Conservation (phyloP, 1,140 invertebrate genomes). For the Phymorhynchus buccinoides region DNA sequence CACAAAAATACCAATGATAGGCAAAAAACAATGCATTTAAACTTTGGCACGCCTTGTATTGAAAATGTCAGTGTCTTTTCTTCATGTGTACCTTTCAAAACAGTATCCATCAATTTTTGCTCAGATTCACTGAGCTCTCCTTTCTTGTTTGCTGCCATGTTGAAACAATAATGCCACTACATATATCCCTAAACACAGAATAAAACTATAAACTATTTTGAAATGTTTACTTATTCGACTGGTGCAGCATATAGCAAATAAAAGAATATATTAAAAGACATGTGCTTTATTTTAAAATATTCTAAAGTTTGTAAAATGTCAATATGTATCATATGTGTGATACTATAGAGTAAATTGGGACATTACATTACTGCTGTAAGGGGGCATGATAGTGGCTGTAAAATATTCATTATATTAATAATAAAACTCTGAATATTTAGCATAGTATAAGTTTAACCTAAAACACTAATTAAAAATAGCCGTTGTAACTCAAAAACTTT, state of each 20-base stretch:
- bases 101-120: constrained; percentile 50
- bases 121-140: constrained; percentile 48
- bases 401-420: neutral
- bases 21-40: neutral
- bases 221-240: too few species aligned
- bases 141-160: constrained; percentile 43
- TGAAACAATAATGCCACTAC: constrained; percentile 8
- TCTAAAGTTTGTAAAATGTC: too few species aligned
- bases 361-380: neutral
- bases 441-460: too few species aligned
- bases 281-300: too few species aligned
- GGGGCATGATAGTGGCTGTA: neutral
- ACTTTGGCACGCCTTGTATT: neutral
- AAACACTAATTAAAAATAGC: too few species aligned
- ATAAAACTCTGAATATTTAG: neutral
- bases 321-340: too few species aligned
- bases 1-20: neutral
- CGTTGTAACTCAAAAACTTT: too few species aligned
- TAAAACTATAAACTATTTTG: too few species aligned
- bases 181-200: too few species aligned
- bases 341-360: neutral
- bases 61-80: neutral
- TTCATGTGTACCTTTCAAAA: constrained; percentile 44
- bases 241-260: too few species aligned
- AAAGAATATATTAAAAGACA: too few species aligned